Base-by-base conservation (phyloP, 2,797 vertebrate species). In the Myiotriccus ornatus region DNA sequence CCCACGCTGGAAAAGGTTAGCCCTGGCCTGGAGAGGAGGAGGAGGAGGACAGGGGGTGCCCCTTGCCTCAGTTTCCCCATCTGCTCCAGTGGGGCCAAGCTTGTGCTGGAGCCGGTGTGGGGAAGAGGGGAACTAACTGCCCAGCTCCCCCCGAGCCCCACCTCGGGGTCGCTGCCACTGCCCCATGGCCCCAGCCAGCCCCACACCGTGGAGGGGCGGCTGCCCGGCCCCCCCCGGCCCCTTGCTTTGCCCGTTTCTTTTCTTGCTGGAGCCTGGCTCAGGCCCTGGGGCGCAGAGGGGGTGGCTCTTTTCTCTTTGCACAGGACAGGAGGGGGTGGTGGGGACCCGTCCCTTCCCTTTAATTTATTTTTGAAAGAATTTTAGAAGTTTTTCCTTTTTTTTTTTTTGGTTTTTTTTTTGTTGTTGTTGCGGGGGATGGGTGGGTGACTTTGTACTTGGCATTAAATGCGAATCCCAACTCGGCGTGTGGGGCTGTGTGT, bases 301-400 rank as follows among this genome's bases (percentile, higher is more conserved):
- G 80, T 77, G 65, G 39, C 63, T 84, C 65, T 78, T 83, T 44
- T 89, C 65, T 89, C 87, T 89, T 89, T 84, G 87, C 87, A 84
- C 87, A 88, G 62, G 69, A 89, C 79, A 89, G 65, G 59, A 89
- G 65, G 73, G 87, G 73, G 69, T 70, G 86, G 79, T 52, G 79
- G 57, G 71, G 28, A 60, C 69, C 69, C 25, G 17, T 70, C 87
- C 64, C 64, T 49, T 83, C 49, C 43, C 37, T 83, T 89, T 89
- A 83, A 89, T 89, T 89, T 89, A 89, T 89, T 89, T 89, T 76
- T 83, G 50, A 71, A 89, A 82, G 78, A 82, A 62, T 89, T 89
- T 89, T 76, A 83, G 56, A 68, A 62, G 24, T 52, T 65, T 52
- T 67, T 49, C 2, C 30, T 37, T 53, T 67, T 41, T 41, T 23